A percentile compares a stretch with the other conserved stretches of the same genome.
These are phyloP conservation scores for Galendromus occidentalis DNA, from an alignment of 1,140 invertebrate genomes.

Conservation along the genomic window DNA sequence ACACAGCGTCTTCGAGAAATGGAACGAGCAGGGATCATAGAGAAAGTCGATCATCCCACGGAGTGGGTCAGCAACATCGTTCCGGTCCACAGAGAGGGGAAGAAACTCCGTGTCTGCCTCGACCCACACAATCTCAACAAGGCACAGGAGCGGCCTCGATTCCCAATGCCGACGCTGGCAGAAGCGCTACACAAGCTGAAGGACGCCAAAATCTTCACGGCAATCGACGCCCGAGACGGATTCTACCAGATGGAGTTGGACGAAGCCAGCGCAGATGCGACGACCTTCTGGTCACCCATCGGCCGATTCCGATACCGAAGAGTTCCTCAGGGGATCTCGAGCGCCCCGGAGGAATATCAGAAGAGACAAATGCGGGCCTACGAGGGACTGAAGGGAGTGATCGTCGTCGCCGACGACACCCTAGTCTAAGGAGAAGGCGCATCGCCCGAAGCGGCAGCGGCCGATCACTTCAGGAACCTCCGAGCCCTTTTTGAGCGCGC, in stretches of 20 bases:
- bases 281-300: no score
- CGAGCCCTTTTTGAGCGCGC: constrained; percentile 14
- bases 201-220: constrained; percentile 11
- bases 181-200: not conserved
- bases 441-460: constrained; percentile 1
- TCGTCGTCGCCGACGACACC: no score
- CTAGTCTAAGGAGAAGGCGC: no score
- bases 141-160: not conserved
- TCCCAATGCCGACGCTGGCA: not conserved
- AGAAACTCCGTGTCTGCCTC: not conserved
- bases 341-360: not conserved
- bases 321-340: no score
- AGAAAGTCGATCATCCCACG: no score
- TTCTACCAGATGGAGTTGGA: no score
- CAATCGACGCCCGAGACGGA: constrained; percentile 6
- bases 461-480: constrained; percentile 20
- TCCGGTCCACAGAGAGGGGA: not conserved
- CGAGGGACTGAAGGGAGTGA: no score
- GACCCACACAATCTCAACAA: not conserved
- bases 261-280: no score
- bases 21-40: not conserved
- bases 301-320: no score
- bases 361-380: no score
- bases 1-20: not conserved
- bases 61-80: no score